Percentiles rank a stretch among this genome's conserved stretches.
Evolutionary conservation across 23 tunicate species (phyloP).

Genomic region (Clavelina lepadiformis): DNA sequence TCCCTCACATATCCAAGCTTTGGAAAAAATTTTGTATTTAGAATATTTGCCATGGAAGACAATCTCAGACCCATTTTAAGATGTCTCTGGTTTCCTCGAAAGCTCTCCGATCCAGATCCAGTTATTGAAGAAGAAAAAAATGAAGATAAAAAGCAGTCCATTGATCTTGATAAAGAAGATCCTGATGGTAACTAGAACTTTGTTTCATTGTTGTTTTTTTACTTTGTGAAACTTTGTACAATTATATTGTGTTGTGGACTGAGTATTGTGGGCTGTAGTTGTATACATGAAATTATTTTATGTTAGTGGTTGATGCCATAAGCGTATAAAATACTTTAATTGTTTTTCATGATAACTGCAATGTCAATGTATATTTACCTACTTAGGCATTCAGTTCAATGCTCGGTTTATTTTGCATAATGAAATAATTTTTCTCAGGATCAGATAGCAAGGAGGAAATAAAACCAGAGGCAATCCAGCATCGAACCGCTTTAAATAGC

Average conservation of each 20-base stretch:
- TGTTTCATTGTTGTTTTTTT: no score
- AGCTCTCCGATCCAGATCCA: slow-evolving; percentile 30
- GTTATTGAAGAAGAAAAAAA: slow-evolving; percentile 3
- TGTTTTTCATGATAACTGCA: no score
- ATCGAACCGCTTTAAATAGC: slow-evolving; percentile 42
- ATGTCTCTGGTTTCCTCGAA: slow-evolving; percentile 47
- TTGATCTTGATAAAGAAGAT: slow-evolving; percentile 3
- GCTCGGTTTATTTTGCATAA: no score
- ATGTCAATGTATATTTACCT: no score
- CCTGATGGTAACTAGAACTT: slow-evolving; percentile 23
- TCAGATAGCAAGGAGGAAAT: slow-evolving; percentile 4
- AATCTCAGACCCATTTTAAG: slow-evolving; percentile 20
- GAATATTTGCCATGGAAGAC: slow-evolving; percentile 43
- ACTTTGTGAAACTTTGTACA: no score
- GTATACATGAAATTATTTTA: no score
- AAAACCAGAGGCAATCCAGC: slow-evolving; percentile 14
- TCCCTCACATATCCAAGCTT: slow-evolving; percentile 49
- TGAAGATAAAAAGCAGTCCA: slow-evolving; percentile 2
- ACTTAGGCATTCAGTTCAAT: no score
- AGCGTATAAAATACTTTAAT: no score
- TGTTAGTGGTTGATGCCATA: no score
- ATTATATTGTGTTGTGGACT: no score
- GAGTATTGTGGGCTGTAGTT: no score
- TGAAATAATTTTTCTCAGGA: no score
- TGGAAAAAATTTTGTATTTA: slow-evolving; percentile 53